Percentiles rank a stretch among this genome's conserved stretches.
Conservation (phyloP, 2,113 vertebrate species). For the Silurus meridionalis region DNA sequence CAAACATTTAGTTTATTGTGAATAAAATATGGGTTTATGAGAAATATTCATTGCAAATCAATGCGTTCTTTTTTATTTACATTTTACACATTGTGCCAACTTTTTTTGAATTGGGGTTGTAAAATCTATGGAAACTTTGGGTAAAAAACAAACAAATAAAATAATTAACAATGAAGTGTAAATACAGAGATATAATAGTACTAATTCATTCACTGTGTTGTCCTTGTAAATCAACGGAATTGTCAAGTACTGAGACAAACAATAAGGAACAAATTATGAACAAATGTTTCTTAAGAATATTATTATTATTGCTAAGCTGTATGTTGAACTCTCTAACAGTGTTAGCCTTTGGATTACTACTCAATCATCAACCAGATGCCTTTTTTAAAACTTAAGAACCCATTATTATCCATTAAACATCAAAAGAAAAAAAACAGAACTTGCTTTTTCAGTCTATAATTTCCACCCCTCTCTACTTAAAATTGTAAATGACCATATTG, state of each 20-base stretch:
- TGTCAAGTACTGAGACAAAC: neutral
- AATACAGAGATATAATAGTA: neutral
- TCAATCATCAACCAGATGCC: neutral
- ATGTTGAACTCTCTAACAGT: neutral
- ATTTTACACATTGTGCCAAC: no score
- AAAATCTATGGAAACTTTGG: no score
- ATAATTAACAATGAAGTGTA: neutral
- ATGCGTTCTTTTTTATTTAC: no score
- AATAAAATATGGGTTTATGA: no score
- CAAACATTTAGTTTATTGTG: no score
- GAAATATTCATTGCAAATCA: no score
- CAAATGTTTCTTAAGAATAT: neutral
- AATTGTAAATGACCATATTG: neutral
- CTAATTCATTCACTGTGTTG: neutral
- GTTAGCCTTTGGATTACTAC: neutral
- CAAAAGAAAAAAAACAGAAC: neutral
- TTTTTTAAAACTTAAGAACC: neutral
- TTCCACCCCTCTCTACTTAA: neutral
- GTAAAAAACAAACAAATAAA: neutral
- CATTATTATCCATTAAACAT: neutral
- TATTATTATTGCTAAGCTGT: neutral
- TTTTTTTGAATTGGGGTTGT: no score
- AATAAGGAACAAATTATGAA: neutral
- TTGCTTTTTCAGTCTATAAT: neutral
- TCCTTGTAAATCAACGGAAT: neutral